Conservation (phyloP, 2,888 invertebrate species). For the Xestia sexstrigata region DNA sequence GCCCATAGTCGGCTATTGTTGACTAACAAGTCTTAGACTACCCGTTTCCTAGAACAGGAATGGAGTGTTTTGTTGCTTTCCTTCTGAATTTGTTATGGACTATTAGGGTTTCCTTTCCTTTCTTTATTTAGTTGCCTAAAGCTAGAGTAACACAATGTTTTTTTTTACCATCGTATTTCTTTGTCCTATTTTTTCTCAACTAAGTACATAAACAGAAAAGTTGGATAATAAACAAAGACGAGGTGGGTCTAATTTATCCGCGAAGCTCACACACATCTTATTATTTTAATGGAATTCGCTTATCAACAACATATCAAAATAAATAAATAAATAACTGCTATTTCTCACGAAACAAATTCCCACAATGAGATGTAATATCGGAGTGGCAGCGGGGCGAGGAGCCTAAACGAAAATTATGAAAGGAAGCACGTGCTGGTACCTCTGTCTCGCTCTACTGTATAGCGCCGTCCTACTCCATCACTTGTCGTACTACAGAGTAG, state of each 20-base stretch:
- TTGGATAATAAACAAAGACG: slow-evolving; percentile 39
- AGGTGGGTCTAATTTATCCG: not conserved
- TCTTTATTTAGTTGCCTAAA: not conserved
- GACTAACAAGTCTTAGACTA: slow-evolving; percentile 18
- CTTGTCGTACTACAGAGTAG: slow-evolving; percentile 57
- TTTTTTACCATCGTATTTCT: not conserved
- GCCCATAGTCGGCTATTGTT: slow-evolving; percentile 39
- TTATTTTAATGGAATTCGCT: slow-evolving; percentile 11
- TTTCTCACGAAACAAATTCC: slow-evolving; percentile 85
- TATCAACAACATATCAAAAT: slow-evolving; percentile 18
- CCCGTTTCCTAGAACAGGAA: not conserved
- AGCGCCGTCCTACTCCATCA: slow-evolving; percentile 69
- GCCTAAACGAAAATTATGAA: slow-evolving; percentile 85
- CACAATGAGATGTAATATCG: slow-evolving; percentile 84
- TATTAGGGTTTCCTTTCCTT: not conserved
- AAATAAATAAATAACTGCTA: slow-evolving; percentile 63
- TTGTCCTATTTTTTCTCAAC: not conserved
- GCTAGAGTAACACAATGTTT: not conserved
- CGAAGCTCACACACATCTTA: slow-evolving; percentile 9
- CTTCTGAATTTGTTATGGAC: not conserved
- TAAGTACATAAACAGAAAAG: not conserved
- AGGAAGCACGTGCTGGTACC: slow-evolving; percentile 87
- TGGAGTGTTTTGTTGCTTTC: not conserved
- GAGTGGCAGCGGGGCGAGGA: slow-evolving; percentile 85
- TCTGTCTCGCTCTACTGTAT: slow-evolving; percentile 73